Evolutionary conservation across 1,140 invertebrate genomes (phyloP).

Genomic region (Cyphomyrmex costatus): DNA sequence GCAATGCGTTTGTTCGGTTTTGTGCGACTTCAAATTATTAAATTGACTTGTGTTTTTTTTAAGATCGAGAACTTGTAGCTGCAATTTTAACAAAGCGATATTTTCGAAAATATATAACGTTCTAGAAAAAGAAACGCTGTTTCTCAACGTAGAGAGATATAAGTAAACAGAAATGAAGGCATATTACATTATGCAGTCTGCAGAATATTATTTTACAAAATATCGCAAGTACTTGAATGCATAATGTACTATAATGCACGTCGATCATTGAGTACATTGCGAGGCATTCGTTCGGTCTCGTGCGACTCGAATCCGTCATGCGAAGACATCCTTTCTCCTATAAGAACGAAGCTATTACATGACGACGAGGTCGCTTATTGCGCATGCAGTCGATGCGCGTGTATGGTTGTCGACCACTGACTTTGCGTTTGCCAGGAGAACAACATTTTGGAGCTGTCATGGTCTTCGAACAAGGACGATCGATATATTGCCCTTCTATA

Average conservation of each 20-base stretch:
- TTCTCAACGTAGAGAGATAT: neutral
- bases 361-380: slow-evolving; percentile 51
- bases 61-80: neutral
- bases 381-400: slow-evolving; percentile 27
- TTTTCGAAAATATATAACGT: too few species aligned
- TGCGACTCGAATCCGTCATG: slow-evolving; percentile 55
- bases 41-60: neutral
- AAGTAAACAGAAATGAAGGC: neutral
- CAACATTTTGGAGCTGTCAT: slow-evolving; percentile 6
- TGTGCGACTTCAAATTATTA: neutral
- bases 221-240: neutral
- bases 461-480: slow-evolving; percentile 12
- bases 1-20: slow-evolving; percentile 5
- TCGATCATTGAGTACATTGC: neutral
- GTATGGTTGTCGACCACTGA: slow-evolving; percentile 5
- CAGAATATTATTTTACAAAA: slow-evolving; percentile 11
- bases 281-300: slow-evolving; percentile 41
- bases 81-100: neutral
- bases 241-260: slow-evolving; percentile 12
- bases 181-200: neutral
- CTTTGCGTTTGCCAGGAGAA: neutral
- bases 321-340: slow-evolving; percentile 60
- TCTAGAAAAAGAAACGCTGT: neutral
- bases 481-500: neutral
- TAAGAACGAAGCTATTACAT: slow-evolving; percentile 60